Percentiles rank a stretch among this genome's conserved stretches.
phyloP scores from a whole-genome alignment of 2,888 invertebrate genomes.

The Bimastos eiseni region DNA sequence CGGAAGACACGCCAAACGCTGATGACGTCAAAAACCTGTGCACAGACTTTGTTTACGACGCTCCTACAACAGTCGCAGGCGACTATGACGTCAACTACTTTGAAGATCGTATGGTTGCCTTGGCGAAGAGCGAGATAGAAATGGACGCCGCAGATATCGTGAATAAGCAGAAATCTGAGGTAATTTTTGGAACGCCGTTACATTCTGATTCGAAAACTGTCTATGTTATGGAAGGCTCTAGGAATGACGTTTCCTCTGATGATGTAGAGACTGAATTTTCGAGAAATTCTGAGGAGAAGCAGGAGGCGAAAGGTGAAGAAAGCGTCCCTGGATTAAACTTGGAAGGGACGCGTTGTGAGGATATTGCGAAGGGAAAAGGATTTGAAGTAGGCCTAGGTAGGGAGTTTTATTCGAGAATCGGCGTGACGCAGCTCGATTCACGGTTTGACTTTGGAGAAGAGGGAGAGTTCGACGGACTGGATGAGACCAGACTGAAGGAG shows the following conservation, averaged over 20 bases:
- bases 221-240: background rate
- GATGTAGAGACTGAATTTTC: background rate
- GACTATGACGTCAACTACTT: background rate
- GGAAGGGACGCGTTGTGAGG: background rate
- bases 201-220: background rate
- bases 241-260: background rate
- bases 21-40: constrained; percentile 4
- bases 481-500: background rate
- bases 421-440: background rate
- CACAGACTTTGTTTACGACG: background rate
- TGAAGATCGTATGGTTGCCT: background rate
- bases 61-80: background rate
- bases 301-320: background rate
- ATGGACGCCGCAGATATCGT: background rate
- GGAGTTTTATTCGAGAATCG: background rate
- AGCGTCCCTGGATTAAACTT: background rate
- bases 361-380: background rate
- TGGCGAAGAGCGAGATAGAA: background rate
- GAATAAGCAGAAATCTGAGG: background rate
- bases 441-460: background rate
- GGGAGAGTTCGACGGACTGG: background rate
- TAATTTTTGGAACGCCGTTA: background rate
- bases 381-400: background rate
- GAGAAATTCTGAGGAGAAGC: background rate
- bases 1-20: background rate